Evolutionary conservation across 2,797 vertebrate genomes (phyloP).

Genomic region (Odontamblyopus rebecca): DNA sequence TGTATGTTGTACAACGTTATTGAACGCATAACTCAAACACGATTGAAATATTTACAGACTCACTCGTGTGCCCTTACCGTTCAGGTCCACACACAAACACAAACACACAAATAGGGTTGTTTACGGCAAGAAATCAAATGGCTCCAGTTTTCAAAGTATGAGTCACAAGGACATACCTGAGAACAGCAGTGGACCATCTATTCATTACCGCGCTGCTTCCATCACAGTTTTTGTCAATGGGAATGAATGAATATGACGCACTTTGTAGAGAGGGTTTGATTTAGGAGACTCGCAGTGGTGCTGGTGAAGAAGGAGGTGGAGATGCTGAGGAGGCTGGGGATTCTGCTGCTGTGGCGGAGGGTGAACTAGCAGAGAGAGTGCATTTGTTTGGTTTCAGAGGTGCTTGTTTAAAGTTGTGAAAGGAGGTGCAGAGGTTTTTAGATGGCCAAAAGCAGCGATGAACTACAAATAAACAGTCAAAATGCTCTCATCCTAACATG

Average conservation of each 20-base stretch:
- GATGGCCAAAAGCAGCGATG: no score
- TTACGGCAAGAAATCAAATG: background rate
- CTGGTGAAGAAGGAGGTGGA: background rate
- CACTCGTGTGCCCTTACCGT: background rate
- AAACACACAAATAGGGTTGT: background rate
- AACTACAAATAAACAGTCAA: no score
- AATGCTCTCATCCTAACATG: no score
- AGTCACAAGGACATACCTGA: conserved; percentile 44
- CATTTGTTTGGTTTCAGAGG: no score
- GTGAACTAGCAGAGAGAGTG: no score
- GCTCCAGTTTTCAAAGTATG: conserved; percentile 18
- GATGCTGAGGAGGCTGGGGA: background rate
- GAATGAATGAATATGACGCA: conserved; percentile 14
- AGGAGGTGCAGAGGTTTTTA: no score
- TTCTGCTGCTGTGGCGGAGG: background rate
- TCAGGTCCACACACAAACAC: background rate
- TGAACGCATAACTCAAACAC: background rate
- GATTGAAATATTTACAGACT: background rate
- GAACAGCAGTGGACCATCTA: background rate
- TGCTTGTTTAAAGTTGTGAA: no score
- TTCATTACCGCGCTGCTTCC: conserved; percentile 14
- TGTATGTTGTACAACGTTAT: background rate
- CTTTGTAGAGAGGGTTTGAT: background rate
- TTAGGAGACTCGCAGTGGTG: background rate
- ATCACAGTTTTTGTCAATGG: conserved; percentile 1